Evolutionary conservation across 2,888 invertebrate species (phyloP), one percentile per base, ranked within the genome.

Genomic region (Athripsodes cinereus): DNA sequence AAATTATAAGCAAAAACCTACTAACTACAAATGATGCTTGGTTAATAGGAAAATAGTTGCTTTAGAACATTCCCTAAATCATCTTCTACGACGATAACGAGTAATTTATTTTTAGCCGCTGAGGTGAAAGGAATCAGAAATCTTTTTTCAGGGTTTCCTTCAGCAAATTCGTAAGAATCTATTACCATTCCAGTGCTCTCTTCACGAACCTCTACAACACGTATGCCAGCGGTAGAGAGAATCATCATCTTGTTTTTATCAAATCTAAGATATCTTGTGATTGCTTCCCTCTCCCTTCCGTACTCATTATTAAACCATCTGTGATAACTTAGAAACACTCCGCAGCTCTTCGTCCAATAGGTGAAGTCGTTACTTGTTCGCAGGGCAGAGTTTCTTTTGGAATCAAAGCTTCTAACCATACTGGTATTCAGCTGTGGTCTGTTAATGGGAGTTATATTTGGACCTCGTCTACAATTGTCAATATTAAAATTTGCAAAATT

Each of bases 61-160:
- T 86, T 87, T 60, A 87, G 72, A 64, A 87, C 81, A 69, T 84
- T 84, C 65, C 87, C 87, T 64, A 79, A 70, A 63, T 85, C 82
- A 66, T 87, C 87, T 71, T 86, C 85, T 46, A 84, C 84, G 55
- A 86, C 79, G 66, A 87, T 78, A 49, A 80, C 81, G 55, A 81
- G 70, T 60, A 75, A 75, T 71, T 73, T 76, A 57, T 72, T 74
- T 69, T 74, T 75, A 53, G 73, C 74, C 52, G 78, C 74, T 68
- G 76, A 75, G 34, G 79, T 78, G 68, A 78, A 78, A 8, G 81
- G 81, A 59, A 83, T 71, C 66, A 80, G 72, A 68, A 82, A 83
- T 64, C 79, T 75, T 68, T 80, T 82, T 67, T 81, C 82, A 46
- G 82, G 75, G 55, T 81, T 73, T 54, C 75, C 72, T 64, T 80